Conservation (phyloP, 2,797 vertebrate genomes). For the Selene dorsalis region DNA sequence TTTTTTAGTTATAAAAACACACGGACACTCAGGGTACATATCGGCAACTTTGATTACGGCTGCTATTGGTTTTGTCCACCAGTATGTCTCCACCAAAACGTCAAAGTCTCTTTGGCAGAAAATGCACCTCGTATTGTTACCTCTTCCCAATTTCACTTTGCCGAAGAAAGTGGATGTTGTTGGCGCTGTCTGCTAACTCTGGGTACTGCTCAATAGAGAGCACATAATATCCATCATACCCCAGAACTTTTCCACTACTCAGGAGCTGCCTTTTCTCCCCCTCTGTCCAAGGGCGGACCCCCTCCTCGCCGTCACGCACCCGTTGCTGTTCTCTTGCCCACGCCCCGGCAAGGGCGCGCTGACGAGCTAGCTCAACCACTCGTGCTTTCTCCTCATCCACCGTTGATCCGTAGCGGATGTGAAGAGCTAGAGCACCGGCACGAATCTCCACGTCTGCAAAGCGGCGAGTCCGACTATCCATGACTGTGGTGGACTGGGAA, state of each 20-base stretch:
- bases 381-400: constrained; percentile 96
- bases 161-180: constrained; percentile 98
- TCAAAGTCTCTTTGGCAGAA: constrained; percentile 88
- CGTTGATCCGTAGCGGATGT: constrained; percentile 96
- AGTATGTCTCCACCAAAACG: constrained; percentile 80
- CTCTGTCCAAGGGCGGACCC: constrained; percentile 95
- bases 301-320: constrained; percentile 95
- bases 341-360: constrained; percentile 92
- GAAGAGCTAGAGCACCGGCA: constrained; percentile 90
- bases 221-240: constrained; percentile 98
- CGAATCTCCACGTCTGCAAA: constrained; percentile 97
- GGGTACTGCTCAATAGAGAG: constrained; percentile 99
- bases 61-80: constrained; percentile 66
- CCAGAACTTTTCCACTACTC: constrained; percentile 94
- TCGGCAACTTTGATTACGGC: constrained; percentile 61
- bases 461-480: constrained; percentile 96
- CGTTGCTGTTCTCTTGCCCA: constrained; percentile 96
- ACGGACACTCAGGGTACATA: constrained; percentile 70
- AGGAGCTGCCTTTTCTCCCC: constrained; percentile 98
- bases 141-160: constrained; percentile 99
- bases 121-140: constrained; percentile 91
- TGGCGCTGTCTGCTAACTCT: constrained; percentile 96
- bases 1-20: constrained; percentile 74
- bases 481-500: constrained; percentile 96
- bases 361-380: constrained; percentile 94